phyloP scores from a whole-genome alignment of 2,888 invertebrate genomes.

The Ferdinandea cuprea region DNA sequence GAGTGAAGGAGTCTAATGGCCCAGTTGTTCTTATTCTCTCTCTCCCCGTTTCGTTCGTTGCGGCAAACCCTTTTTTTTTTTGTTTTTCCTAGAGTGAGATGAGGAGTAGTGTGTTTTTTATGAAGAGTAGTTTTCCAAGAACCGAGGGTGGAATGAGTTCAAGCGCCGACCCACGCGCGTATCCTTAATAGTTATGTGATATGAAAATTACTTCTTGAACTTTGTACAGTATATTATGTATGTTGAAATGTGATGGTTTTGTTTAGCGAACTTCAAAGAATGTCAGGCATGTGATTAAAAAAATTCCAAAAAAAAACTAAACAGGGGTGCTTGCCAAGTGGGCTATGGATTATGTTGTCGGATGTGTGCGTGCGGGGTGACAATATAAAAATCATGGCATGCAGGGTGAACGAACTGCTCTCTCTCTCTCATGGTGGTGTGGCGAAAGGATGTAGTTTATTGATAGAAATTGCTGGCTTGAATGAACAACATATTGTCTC shows the following conservation, averaged over 20 bases:
- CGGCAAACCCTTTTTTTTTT: background rate
- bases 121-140: conserved; percentile 1
- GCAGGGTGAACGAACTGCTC: conserved; percentile 37
- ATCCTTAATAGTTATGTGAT: conserved; percentile 48
- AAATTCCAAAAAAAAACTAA: no score
- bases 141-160: conserved; percentile 37
- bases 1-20: conserved; percentile 59
- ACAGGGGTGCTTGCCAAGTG: conserved; percentile 36
- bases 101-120: background rate
- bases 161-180: conserved; percentile 36
- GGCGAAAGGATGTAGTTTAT: background rate
- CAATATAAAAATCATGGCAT: conserved; percentile 5
- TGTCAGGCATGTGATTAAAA: conserved; percentile 54
- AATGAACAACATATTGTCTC: background rate
- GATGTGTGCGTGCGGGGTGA: conserved; percentile 33
- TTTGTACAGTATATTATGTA: background rate
- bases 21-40: conserved; percentile 43
- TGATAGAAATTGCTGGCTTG: conserved; percentile 13
- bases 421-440: background rate
- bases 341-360: background rate
- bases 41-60: background rate
- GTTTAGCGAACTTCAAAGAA: conserved; percentile 15
- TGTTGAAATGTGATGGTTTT: conserved; percentile 20
- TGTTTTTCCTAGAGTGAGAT: background rate
- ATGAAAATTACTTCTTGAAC: conserved; percentile 59